Evolutionary conservation across 2,113 vertebrate species (phyloP).

Genomic region (Sander vitreus): DNA sequence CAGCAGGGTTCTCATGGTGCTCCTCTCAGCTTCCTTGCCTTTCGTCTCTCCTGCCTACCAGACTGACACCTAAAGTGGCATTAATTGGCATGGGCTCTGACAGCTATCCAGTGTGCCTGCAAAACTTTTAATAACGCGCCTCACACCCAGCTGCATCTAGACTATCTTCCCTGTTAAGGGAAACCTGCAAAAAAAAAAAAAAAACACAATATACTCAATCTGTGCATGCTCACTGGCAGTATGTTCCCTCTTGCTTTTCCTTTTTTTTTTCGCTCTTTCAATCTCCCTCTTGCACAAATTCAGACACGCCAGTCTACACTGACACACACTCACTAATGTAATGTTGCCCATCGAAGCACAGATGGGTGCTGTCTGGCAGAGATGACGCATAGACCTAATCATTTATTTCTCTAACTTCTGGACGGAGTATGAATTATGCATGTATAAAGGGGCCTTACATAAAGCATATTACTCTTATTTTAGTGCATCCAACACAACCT

Average conservation of each 20-base stretch:
- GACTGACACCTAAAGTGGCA: constrained; percentile 82
- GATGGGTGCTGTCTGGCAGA: constrained; percentile 74
- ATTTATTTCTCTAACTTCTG: constrained; percentile 62
- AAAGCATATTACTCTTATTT: constrained; percentile 36
- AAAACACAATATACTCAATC: constrained; percentile 55
- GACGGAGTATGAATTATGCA: constrained; percentile 51
- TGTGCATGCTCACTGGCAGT: constrained; percentile 64
- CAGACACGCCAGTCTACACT: constrained; percentile 51
- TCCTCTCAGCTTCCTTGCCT: constrained; percentile 58
- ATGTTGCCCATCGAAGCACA: constrained; percentile 59
- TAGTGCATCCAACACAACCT: constrained; percentile 29
- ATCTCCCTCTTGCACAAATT: constrained; percentile 55
- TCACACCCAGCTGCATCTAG: constrained; percentile 70
- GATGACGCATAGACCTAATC: constrained; percentile 65
- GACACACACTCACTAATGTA: constrained; percentile 50
- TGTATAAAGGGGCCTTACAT: constrained; percentile 38
- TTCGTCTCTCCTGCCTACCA: constrained; percentile 70
- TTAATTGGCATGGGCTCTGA: constrained; percentile 83
- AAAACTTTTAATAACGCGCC: constrained; percentile 80
- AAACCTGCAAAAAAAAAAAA: constrained; percentile 65
- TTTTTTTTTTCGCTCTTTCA: constrained; percentile 40
- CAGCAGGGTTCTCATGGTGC: constrained; percentile 68
- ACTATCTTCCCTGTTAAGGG: constrained; percentile 54
- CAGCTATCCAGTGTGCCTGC: constrained; percentile 77
- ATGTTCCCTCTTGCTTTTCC: constrained; percentile 54